Conservation (phyloP, 2,113 vertebrate genomes). For the Anseranas semipalmata region DNA sequence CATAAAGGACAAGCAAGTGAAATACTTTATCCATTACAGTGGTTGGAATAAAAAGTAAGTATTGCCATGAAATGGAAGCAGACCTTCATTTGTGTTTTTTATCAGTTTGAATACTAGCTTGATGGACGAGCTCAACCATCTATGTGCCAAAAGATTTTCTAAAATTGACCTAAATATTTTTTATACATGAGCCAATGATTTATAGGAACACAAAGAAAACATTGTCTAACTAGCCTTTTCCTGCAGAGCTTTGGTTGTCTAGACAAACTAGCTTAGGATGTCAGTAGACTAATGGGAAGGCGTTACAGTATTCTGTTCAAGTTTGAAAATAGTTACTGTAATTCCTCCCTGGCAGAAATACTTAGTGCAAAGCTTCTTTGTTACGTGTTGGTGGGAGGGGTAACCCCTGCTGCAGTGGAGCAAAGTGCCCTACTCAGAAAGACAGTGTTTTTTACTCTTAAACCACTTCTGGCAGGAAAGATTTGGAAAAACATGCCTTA, state of each 20-base stretch:
- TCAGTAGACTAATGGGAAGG: background rate
- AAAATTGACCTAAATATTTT: fast-evolving
- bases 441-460: background rate
- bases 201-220: background rate
- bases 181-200: background rate
- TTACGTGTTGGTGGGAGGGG: background rate
- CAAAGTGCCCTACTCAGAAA: background rate
- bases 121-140: background rate
- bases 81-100: background rate
- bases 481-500: background rate
- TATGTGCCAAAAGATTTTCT: background rate
- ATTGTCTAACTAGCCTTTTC: background rate
- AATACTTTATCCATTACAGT: constrained; percentile 99
- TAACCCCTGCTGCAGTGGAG: background rate
- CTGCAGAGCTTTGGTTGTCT: background rate
- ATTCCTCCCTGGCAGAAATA: background rate
- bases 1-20: constrained; percentile 99
- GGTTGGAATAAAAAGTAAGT: constrained; percentile 99
- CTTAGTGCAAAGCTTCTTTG: background rate
- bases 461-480: background rate
- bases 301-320: background rate
- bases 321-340: background rate
- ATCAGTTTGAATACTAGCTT: background rate
- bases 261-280: background rate
- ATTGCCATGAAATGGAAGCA: background rate